Evolutionary conservation across 2,797 vertebrate species (phyloP).

Genomic region (Gambusia yucatana): DNA sequence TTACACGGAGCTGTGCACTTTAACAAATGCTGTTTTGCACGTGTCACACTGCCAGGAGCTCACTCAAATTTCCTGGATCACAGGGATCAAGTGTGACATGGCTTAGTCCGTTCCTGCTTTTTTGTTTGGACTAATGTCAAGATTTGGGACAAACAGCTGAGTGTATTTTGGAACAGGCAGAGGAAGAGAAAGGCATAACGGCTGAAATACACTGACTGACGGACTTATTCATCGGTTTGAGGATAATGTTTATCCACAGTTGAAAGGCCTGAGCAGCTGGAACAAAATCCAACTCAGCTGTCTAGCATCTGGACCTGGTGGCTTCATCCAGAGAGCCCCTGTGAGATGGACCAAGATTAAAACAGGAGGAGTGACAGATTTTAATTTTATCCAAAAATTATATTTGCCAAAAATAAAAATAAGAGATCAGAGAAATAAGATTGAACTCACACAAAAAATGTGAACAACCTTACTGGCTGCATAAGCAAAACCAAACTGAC

Average conservation of each 20-base stretch:
- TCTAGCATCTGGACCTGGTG: slow-evolving; percentile 40
- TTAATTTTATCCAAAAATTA: no score
- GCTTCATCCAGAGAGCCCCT: slow-evolving; percentile 17
- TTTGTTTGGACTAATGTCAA: background rate
- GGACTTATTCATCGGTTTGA: background rate
- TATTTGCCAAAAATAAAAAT: no score
- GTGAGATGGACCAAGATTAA: no score
- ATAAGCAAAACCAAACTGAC: no score
- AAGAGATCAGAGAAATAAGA: no score
- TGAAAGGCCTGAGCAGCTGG: slow-evolving; percentile 33
- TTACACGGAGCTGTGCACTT: slow-evolving; percentile 1
- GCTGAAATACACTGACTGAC: background rate
- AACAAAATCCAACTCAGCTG: slow-evolving; percentile 37
- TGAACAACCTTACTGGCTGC: no score
- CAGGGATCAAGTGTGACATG: background rate
- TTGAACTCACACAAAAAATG: no score
- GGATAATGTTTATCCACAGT: slow-evolving; percentile 25
- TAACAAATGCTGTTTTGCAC: background rate
- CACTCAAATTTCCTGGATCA: background rate
- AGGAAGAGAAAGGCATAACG: background rate
- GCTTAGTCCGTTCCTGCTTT: background rate
- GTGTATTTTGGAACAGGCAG: background rate
- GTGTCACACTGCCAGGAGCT: background rate
- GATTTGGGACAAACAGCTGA: background rate
- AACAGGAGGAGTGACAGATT: no score